Conservation (phyloP, 2,113 vertebrate genomes). For the Beaufortia kweichowensis region DNA sequence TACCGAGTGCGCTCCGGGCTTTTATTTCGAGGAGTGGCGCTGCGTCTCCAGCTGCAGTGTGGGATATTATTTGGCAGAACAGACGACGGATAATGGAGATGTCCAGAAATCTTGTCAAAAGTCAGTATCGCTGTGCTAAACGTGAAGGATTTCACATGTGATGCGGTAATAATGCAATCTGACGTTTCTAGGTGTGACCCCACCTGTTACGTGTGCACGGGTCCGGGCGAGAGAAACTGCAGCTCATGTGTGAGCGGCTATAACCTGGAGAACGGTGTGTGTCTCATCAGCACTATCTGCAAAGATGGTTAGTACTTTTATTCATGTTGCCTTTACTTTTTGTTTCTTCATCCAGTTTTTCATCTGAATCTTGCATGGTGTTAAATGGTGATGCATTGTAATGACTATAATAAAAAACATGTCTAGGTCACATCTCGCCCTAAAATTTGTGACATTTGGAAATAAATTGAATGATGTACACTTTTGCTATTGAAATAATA, state of each 20-base stretch:
- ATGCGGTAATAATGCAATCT: background rate
- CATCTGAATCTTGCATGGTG: slow-evolving; percentile 30
- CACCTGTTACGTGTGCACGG: slow-evolving; percentile 88
- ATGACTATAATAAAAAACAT: background rate
- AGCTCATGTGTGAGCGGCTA: slow-evolving; percentile 90
- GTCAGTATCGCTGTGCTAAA: slow-evolving; percentile 70
- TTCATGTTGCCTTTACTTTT: background rate
- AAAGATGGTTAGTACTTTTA: slow-evolving; percentile 93
- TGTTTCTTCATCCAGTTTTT: slow-evolving; percentile 42
- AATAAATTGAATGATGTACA: too few species aligned
- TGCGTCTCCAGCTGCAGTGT: slow-evolving; percentile 86
- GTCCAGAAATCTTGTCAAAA: slow-evolving; percentile 85
- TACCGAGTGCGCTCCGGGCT: slow-evolving; percentile 85
- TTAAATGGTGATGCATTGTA: slow-evolving; percentile 1
- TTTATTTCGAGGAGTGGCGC: slow-evolving; percentile 90
- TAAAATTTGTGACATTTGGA: too few species aligned
- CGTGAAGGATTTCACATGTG: background rate
- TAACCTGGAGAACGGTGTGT: slow-evolving; percentile 87
- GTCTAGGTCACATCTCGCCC: background rate
- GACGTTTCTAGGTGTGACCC: slow-evolving; percentile 82
- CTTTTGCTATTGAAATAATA: too few species aligned
- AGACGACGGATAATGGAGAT: slow-evolving; percentile 78
- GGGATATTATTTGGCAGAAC: slow-evolving; percentile 85
- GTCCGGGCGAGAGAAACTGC: slow-evolving; percentile 92
- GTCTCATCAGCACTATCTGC: slow-evolving; percentile 92